Evolutionary conservation across 2,888 invertebrate species (phyloP), one percentile per base, ranked within the genome.

Genomic region (Leptinotarsa rubiginosa): DNA sequence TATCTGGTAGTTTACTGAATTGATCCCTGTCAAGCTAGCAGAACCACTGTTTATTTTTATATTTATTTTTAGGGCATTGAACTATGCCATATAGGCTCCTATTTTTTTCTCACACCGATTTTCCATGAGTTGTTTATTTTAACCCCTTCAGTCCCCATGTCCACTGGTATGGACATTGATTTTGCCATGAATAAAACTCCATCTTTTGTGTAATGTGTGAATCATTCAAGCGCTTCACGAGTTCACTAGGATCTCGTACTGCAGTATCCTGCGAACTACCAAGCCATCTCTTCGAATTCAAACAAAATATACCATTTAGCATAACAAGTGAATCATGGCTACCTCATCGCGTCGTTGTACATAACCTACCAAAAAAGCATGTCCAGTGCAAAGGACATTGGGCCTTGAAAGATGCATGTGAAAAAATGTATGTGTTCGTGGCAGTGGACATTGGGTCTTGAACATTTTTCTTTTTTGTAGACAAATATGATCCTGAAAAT

Each of bases 121-220:
- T 31, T 10, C 10, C 2, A 25, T 25, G 25, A 25, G 25, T 25
- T 25, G 25, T 25, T n/a, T n/a, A n/a, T n/a, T n/a, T 50, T 52
- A 65, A 65, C 65, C 65, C 65, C 47, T 65, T 65, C 65, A 65
- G 65, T 65, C 65, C 65, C 65, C 65, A 65, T 47, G 65, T 65
- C 41, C 41, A 65, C 41, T 65, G 65, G 65, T 65, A 65, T 65
- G 65, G 65, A 65, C 65, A 31, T 65, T 65, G 65, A 65, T 65
- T 65, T 65, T 65, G 65, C 22, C 65, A 65, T 65, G 65, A 65
- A 65, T 65, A 65, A 65, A 22, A 65, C 65, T 65, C 65, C 65
- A 65, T 65, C 41, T 65, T 65, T 65, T 13, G 65, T 65, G 65
- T 65, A 65, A 65, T 65, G 41, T 65, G 65, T 65, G 65, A 65